These are phyloP conservation scores for Chelidonichthys spinosus DNA, from an alignment of 2,797 vertebrate genomes.

Conservation along the genomic window DNA sequence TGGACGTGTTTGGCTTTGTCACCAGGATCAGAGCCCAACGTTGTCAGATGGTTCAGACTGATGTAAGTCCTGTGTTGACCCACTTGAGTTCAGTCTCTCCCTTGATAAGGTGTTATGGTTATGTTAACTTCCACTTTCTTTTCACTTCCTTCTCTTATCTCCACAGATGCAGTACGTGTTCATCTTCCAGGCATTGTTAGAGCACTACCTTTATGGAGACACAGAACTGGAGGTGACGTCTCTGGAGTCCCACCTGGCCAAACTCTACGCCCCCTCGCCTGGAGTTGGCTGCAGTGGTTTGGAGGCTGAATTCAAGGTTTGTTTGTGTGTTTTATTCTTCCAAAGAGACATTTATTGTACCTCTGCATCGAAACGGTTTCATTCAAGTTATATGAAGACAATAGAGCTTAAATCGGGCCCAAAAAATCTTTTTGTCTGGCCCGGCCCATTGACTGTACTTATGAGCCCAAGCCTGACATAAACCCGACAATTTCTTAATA, in stretches of 20 bases:
- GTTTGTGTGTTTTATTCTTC: slow-evolving; percentile 25
- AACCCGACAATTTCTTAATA: no score
- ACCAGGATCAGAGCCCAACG: slow-evolving; percentile 97
- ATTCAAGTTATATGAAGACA: background rate
- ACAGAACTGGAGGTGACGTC: slow-evolving; percentile 98
- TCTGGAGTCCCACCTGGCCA: slow-evolving; percentile 94
- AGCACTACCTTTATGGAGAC: slow-evolving; percentile 97
- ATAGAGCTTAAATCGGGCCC: no score
- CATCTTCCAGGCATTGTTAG: slow-evolving; percentile 97
- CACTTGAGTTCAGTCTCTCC: background rate
- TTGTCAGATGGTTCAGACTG: slow-evolving; percentile 99
- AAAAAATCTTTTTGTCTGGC: no score
- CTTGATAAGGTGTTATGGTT: background rate
- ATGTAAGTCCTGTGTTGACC: slow-evolving; percentile 83
- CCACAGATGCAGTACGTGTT: slow-evolving; percentile 99
- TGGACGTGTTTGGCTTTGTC: slow-evolving; percentile 97
- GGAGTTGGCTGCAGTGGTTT: slow-evolving; percentile 93
- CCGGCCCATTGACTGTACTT: no score
- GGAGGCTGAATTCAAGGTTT: slow-evolving; percentile 97
- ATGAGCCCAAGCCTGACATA: no score
- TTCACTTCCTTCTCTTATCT: background rate
- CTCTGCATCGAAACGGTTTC: background rate
- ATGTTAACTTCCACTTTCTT: background rate
- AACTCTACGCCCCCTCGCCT: slow-evolving; percentile 94
- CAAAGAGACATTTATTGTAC: background rate